phyloP scores from a whole-genome alignment of 2,113 vertebrate species.

The Mesitornis unicolor region DNA sequence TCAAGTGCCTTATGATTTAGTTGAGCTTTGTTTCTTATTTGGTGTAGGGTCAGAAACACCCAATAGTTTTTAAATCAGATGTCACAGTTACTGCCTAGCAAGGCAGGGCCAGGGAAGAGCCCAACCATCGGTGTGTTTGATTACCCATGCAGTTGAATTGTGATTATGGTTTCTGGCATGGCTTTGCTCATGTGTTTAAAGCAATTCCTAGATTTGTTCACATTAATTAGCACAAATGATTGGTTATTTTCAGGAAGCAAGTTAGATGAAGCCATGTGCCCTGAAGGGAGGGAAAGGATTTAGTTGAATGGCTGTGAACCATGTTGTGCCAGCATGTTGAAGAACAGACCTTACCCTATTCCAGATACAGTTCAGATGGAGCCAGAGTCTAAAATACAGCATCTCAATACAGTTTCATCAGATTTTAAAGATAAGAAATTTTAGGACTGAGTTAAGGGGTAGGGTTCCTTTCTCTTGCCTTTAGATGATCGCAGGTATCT shows the following conservation, averaged over 20 bases:
- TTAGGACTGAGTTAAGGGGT: not conserved
- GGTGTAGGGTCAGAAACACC: not conserved
- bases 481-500: not conserved
- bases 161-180: not conserved
- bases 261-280: not conserved
- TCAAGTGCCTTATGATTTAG: not conserved
- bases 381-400: fast-evolving
- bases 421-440: not conserved
- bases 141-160: not conserved
- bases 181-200: not conserved
- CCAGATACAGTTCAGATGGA: not conserved
- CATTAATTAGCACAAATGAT: not conserved
- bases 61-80: not conserved
- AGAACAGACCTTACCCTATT: not conserved
- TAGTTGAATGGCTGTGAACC: not conserved
- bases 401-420: not conserved
- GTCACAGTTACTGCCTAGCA: not conserved
- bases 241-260: not conserved
- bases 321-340: not conserved
- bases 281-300: not conserved
- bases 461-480: not conserved
- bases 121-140: not conserved
- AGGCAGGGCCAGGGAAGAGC: not conserved
- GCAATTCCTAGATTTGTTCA: not conserved
- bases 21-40: not conserved